Conservation (phyloP, 2,797 vertebrate species). For the Channallabes apus region DNA sequence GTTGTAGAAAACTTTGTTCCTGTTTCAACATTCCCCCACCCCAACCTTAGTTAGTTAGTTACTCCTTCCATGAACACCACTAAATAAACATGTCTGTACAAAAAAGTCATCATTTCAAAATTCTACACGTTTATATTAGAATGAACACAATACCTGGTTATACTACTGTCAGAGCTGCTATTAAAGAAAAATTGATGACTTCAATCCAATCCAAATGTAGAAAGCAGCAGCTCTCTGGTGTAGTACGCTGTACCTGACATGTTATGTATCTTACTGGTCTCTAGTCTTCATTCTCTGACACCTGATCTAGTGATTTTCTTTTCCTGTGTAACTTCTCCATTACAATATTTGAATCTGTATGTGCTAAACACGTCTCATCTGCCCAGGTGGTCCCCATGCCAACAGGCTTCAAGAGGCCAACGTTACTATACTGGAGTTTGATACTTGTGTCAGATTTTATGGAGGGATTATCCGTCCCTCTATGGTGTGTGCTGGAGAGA, state of each 20-base stretch:
- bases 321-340: not conserved
- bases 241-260: not conserved
- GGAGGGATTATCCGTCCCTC: conserved; percentile 57
- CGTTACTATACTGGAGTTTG: conserved; percentile 60
- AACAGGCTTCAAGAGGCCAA: conserved; percentile 73
- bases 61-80: not conserved
- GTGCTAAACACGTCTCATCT: not conserved
- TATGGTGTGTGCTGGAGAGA: conserved; percentile 82
- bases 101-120: not conserved
- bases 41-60: too few relatives aligned
- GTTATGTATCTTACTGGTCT: not conserved
- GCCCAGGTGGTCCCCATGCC: conserved; percentile 65
- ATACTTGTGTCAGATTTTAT: conserved; percentile 64
- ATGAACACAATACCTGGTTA: not conserved
- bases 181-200: not conserved
- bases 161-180: not conserved
- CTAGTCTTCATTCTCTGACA: not conserved
- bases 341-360: not conserved
- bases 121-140: not conserved
- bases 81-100: not conserved
- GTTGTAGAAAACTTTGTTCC: too few relatives aligned
- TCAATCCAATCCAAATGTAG: not conserved
- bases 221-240: not conserved
- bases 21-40: too few relatives aligned
- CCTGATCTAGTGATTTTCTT: not conserved